Evolutionary conservation across 2,113 vertebrate genomes (phyloP), one percentile per base, ranked within the genome.

Genomic region (Mastomys natalensis): DNA sequence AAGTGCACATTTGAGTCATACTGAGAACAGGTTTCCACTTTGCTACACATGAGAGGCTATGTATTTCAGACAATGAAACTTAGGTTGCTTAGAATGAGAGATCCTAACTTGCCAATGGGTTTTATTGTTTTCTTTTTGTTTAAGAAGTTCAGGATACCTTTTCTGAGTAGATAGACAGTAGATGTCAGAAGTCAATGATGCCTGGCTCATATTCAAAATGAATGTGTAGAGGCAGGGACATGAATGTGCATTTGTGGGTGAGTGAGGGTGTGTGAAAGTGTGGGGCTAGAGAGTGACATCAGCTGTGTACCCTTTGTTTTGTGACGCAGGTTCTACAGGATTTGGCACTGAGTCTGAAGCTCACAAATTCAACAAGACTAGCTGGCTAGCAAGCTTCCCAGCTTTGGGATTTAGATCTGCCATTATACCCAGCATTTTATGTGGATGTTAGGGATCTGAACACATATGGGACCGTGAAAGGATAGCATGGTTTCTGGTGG

Each of bases 21-120:
- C 45, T 55, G 77, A 40, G n/a, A 88, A 37, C 73, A 91, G 82
- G 86, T 97, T 86, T 70, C 43, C 43, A 31, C 66, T 96, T 96
- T 87, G 3, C 13, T 7, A 68, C 55, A 58, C 92, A 6, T 68
- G 0, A 48, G 0, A 48, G 78, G 96, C 96, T 85, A 95, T 97
- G 34, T 53, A 53, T 1, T 8, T 64, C 84, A 87, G 93, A 58
- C 81, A 72, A 92, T 73, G 60, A 95, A 94, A 5, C 26, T 94
- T 66, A 93, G 10, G 62, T 53, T 82, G 55, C 22, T 72, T 66
- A 77, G 40, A 93, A 73, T 62, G 22, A 15, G 7, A 4, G n/a
- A 66, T 17, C 43, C 58, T 45, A 29, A 73, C 43, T 68, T 68
- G 37, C 68, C 74, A 51, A 45, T 24, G 72, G 19, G 40, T 51